Percentiles rank a stretch among this genome's conserved stretches.
These are phyloP conservation scores for Limonius californicus DNA, from an alignment of 1,140 invertebrate genomes.

Conservation along the genomic window DNA sequence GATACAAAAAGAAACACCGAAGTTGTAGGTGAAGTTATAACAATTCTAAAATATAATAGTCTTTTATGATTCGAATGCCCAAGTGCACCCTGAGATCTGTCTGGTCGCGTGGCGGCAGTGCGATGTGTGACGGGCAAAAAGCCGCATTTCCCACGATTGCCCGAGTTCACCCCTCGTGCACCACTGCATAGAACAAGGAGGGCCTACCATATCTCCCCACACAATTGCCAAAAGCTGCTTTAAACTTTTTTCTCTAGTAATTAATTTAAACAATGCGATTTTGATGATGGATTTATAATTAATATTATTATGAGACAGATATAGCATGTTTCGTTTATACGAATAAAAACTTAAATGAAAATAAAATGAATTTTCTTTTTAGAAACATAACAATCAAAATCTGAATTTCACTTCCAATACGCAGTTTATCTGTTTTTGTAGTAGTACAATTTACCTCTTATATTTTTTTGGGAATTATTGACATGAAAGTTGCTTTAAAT, in stretches of 20 bases:
- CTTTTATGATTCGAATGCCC: background rate
- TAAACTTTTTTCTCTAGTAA: background rate
- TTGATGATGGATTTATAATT: background rate
- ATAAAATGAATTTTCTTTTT: too few species aligned
- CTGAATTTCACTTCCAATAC: too few species aligned
- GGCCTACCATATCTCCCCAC: conserved; percentile 1
- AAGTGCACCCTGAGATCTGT: background rate
- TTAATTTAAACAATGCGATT: background rate
- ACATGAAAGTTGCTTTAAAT: too few species aligned
- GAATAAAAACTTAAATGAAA: too few species aligned
- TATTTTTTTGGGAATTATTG: too few species aligned
- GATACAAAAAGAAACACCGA: too few species aligned
- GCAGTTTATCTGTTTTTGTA: too few species aligned
- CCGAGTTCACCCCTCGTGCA: conserved; percentile 2
- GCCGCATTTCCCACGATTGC: conserved; percentile 21
- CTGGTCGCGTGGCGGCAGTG: conserved; percentile 19
- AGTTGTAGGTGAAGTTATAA: too few species aligned
- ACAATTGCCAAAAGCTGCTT: background rate
- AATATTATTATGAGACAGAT: background rate
- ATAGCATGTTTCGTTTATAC: too few species aligned
- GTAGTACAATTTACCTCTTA: too few species aligned
- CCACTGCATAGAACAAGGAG: background rate
- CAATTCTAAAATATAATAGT: background rate
- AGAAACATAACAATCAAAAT: too few species aligned
- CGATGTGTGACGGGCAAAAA: conserved; percentile 18